Percentiles rank a stretch among this genome's conserved stretches.
Evolutionary conservation across 2,797 vertebrate species (phyloP).

Genomic region (Micrastur ruficollis): DNA sequence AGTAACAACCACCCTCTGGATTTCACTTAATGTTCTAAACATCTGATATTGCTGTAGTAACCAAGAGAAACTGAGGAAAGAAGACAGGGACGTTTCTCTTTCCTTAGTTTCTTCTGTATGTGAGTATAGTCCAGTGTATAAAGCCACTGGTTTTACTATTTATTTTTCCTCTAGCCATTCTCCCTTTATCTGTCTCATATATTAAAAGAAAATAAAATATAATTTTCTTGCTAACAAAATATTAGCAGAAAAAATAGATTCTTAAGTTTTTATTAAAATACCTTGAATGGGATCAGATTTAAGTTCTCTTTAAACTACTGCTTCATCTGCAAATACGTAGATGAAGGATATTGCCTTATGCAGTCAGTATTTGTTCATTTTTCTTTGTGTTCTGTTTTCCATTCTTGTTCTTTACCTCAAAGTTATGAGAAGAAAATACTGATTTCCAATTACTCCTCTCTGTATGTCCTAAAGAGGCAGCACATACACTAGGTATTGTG

Average conservation of each 20-base stretch:
- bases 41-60: not conserved
- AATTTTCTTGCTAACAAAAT: not conserved
- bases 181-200: not conserved
- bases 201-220: not conserved
- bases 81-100: not conserved
- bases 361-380: not conserved
- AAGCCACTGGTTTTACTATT: not conserved
- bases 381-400: not conserved
- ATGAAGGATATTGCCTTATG: not conserved
- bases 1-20: not conserved
- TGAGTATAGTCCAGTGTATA: not conserved
- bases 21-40: not conserved
- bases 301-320: not conserved
- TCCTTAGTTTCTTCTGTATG: not conserved
- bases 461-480: not conserved
- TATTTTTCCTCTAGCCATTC: not conserved
- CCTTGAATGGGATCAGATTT: not conserved
- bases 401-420: not conserved
- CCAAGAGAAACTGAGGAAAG: conserved; percentile 2
- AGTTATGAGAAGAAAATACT: not conserved
- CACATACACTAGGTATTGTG: not conserved
- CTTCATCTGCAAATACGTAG: not conserved
- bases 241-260: not conserved
- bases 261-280: not conserved
- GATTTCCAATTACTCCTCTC: not conserved